Percentiles rank a stretch among this genome's conserved stretches.
These are phyloP conservation scores for Boulengerochromis microlepis DNA, from an alignment of 2,113 vertebrate genomes.

Conservation along the genomic window DNA sequence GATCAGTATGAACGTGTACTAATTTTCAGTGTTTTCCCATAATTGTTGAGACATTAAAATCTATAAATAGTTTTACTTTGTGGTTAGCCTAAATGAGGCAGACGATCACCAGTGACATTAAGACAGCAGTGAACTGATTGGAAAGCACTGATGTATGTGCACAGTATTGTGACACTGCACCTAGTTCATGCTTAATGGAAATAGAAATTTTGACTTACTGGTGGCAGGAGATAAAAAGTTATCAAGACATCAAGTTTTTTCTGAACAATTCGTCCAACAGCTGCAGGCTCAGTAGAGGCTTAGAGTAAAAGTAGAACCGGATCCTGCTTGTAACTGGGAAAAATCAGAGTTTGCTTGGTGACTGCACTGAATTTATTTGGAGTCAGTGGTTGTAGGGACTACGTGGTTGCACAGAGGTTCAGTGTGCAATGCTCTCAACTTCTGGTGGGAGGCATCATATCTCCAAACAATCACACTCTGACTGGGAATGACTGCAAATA, in stretches of 20 bases:
- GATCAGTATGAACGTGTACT: accelerated
- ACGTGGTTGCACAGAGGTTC: background rate
- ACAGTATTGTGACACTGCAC: background rate
- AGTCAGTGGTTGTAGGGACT: background rate
- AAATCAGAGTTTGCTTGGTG: background rate
- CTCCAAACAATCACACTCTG: background rate
- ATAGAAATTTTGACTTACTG: background rate
- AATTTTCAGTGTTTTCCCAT: background rate
- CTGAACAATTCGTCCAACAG: background rate
- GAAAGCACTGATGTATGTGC: background rate
- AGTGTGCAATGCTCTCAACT: background rate
- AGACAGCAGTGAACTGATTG: background rate
- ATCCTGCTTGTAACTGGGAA: background rate
- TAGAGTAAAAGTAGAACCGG: background rate
- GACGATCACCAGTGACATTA: background rate
- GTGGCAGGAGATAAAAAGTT: background rate
- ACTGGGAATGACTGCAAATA: background rate
- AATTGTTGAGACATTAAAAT: background rate
- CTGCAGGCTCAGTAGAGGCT: background rate
- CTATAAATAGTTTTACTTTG: background rate
- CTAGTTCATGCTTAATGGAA: background rate
- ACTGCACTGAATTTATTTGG: background rate
- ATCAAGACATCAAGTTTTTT: background rate
- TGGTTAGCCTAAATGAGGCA: background rate
- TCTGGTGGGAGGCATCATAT: background rate